Base-by-base conservation (phyloP, 1,140 invertebrate genomes). In the Oryzaephilus surinamensis region DNA sequence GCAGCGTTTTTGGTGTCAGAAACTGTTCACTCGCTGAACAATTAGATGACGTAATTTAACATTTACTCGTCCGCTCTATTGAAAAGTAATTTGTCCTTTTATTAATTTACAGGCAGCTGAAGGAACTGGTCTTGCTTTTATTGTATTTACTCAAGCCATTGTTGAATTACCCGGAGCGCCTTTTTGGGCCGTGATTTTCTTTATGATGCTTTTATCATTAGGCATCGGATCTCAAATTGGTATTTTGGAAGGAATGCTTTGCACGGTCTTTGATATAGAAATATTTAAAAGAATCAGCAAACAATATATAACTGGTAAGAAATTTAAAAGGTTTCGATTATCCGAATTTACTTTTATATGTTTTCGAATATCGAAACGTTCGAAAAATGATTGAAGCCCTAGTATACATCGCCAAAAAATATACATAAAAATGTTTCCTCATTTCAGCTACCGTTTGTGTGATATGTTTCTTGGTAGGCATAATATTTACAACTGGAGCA, bases 141-240 rank as follows among this genome's bases (percentile, higher is more conserved):
- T 93, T 46, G 82, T 92, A 6, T 91, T 92, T 63, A 91, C 88
- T 0, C 84, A 92, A 64, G 88, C 89, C 0, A 93, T 93, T 50
- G 81, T 91, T 3, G 83, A 92, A 60, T 65, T 94, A 38, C 90
- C 90, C 0, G 83, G 80, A 7, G 81, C 87, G 1, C 88, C 88
- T 11, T 88, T 94, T 61, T 94, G 90, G 90, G 82, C 89, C 2
- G 78, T 92, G 40, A 79, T 92, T 20, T 94, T 94, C 73, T 94
- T 94, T 69, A 64, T 90, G 51, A 94, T 94, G 90, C 66, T 95
- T 29, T 65, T 94, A 6, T 85, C 86, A 1, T 70, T 94, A 14
- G 90, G 90, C 3, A 65, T 94, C 7, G 90, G 89, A 23, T 92
- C 88, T 15, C 86, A 94, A 66, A 92, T 93, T 58, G 87, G 88